phyloP scores from a whole-genome alignment of 1,140 invertebrate genomes.

The Pogonus chalceus region DNA sequence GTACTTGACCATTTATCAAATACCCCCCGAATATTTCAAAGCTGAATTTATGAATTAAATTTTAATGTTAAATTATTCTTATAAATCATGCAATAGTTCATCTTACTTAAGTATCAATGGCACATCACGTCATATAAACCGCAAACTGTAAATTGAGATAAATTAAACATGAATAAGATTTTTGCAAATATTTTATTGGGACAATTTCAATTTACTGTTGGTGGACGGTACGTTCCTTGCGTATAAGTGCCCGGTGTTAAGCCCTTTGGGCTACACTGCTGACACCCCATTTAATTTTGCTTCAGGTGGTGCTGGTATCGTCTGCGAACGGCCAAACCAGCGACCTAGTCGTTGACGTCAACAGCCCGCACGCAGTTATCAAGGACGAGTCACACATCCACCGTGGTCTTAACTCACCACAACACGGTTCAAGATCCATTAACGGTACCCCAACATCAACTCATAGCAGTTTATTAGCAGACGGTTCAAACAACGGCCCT shows the following conservation, averaged over 20 bases:
- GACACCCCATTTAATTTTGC: neutral
- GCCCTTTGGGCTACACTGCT: neutral
- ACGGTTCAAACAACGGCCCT: constrained; percentile 33
- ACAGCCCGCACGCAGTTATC: constrained; percentile 28
- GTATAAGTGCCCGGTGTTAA: neutral
- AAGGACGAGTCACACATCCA: constrained; percentile 36
- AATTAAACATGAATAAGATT: too few species aligned
- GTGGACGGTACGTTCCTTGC: too few species aligned
- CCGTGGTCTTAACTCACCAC: constrained; percentile 34
- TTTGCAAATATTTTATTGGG: too few species aligned
- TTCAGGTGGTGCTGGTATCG: constrained; percentile 35
- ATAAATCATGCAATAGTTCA: too few species aligned
- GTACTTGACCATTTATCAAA: constrained; percentile 20
- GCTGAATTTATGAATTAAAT: too few species aligned
- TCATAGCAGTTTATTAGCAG: constrained; percentile 37
- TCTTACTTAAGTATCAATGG: too few species aligned
- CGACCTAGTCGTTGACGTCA: constrained; percentile 40
- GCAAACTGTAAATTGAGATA: too few species aligned
- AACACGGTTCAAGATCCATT: constrained; percentile 39
- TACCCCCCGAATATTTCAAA: too few species aligned
- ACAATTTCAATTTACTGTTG: too few species aligned
- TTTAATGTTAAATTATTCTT: too few species aligned
- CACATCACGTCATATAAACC: too few species aligned
- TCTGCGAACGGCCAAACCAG: constrained; percentile 27
- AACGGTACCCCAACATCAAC: constrained; percentile 40